Conservation (phyloP, 2,797 vertebrate genomes). For the Melanotaenia boesemani region DNA sequence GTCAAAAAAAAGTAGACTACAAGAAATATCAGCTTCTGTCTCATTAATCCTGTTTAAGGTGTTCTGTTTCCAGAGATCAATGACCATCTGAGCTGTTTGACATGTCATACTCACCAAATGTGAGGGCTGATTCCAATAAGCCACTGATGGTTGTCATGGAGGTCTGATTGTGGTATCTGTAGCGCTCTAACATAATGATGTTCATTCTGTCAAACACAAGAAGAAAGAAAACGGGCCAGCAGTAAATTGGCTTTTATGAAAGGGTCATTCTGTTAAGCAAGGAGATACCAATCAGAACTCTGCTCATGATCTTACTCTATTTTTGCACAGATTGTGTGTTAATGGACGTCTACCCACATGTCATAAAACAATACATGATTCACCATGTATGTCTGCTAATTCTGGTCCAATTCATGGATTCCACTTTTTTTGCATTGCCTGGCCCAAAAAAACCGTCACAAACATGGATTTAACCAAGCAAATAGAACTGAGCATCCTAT, state of each 20-base stretch:
- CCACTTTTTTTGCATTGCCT: too few species aligned
- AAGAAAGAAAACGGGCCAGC: background rate
- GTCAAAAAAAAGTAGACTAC: background rate
- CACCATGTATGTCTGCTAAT: background rate
- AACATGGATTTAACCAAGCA: too few species aligned
- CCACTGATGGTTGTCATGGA: conserved; percentile 1
- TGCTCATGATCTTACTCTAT: background rate
- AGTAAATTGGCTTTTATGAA: background rate
- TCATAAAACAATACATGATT: background rate
- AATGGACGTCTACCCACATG: background rate
- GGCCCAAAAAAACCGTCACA: too few species aligned
- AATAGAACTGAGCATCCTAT: too few species aligned
- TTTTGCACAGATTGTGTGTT: too few species aligned
- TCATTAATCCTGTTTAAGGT: conserved; percentile 3
- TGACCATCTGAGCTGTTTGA: background rate
- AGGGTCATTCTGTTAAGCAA: background rate
- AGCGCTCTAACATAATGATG: background rate
- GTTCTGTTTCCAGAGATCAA: conserved; percentile 2
- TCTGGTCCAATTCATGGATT: background rate
- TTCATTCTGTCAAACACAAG: background rate
- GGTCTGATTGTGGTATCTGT: background rate
- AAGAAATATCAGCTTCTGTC: background rate
- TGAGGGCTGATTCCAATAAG: conserved; percentile 23
- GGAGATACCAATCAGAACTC: background rate
- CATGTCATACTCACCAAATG: conserved; percentile 12